These are phyloP conservation scores for Phrynosoma platyrhinos DNA, from an alignment of 2,113 vertebrate species.

Conservation along the genomic window DNA sequence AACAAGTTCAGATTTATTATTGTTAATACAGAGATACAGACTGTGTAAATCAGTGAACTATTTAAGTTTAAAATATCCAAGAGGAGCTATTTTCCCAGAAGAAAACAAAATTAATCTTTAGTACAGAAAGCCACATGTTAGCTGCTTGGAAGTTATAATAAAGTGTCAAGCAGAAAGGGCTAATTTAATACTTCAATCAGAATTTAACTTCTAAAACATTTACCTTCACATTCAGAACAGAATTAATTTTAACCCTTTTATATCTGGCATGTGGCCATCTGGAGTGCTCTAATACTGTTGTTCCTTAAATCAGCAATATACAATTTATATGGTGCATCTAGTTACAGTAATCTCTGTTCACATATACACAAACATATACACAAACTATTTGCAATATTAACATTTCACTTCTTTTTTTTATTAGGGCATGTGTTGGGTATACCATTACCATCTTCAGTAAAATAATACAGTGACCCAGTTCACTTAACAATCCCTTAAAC, in stretches of 20 bases:
- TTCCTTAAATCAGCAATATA: neutral
- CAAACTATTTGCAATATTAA: neutral
- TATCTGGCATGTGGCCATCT: neutral
- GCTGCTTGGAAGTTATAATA: slow-evolving; percentile 27
- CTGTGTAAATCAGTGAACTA: slow-evolving; percentile 33
- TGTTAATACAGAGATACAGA: neutral
- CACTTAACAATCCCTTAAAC: neutral
- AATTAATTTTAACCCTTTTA: slow-evolving; percentile 26
- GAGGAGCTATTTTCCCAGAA: slow-evolving; percentile 23
- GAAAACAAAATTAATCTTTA: slow-evolving; percentile 26
- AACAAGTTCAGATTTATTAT: slow-evolving; percentile 23
- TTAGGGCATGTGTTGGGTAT: neutral
- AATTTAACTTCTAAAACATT: slow-evolving; percentile 9
- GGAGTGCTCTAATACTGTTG: slow-evolving; percentile 1
- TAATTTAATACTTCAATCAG: slow-evolving; percentile 22
- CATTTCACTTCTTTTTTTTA: neutral
- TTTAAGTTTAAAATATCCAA: slow-evolving; percentile 35
- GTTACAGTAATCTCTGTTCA: neutral
- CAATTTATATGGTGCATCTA: neutral
- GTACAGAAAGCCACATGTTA: slow-evolving; percentile 17
- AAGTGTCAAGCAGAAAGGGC: slow-evolving; percentile 13
- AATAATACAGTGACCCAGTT: neutral
- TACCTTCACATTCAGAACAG: slow-evolving; percentile 5
- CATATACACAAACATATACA: neutral
- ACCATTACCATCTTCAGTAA: neutral